phyloP scores from a whole-genome alignment of 2,113 vertebrate species.

The Gymnogyps californianus region DNA sequence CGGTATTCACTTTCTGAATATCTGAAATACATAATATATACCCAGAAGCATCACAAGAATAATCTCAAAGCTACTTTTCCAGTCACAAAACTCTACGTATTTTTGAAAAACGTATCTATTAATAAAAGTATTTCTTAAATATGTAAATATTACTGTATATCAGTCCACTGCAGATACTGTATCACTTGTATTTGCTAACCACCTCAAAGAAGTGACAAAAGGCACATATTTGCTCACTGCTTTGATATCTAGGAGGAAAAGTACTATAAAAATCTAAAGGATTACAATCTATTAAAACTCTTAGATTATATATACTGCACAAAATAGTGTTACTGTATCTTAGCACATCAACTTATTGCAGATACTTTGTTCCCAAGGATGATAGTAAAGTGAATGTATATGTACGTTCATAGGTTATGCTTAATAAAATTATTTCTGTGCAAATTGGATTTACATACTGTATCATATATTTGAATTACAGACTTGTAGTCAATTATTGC shows the following conservation, averaged over 20 bases:
- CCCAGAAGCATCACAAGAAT: background rate
- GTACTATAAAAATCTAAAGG: background rate
- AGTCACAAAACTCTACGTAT: background rate
- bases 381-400: background rate
- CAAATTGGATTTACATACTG: background rate
- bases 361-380: background rate
- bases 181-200: background rate
- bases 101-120: background rate
- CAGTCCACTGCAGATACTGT: background rate
- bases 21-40: background rate
- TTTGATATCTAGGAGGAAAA: background rate
- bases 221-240: background rate
- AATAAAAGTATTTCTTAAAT: background rate
- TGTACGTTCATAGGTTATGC: background rate
- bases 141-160: background rate
- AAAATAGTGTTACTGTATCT: background rate
- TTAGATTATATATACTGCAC: background rate
- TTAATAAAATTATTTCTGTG: background rate
- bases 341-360: background rate
- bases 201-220: background rate
- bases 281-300: background rate
- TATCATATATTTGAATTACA: background rate
- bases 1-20: background rate
- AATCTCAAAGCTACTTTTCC: background rate
- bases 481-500: background rate